These are phyloP conservation scores for Theropithecus gelada DNA, from an alignment of 2,113 vertebrate species.

Conservation along the genomic window DNA sequence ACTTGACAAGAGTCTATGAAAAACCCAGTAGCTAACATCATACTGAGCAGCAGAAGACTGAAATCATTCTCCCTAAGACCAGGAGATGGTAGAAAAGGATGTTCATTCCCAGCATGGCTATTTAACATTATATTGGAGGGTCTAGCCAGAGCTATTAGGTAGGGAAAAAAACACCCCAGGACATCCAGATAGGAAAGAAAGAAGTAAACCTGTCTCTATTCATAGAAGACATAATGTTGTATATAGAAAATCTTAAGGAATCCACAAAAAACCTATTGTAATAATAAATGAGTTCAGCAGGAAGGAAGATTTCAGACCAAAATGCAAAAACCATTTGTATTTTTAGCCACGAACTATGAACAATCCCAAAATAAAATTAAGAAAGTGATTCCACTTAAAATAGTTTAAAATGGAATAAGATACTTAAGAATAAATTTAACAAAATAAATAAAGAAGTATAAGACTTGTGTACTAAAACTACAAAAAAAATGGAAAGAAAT, in stretches of 20 bases:
- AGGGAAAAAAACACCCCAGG: not conserved
- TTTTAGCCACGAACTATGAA: not conserved
- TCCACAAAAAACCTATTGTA: not conserved
- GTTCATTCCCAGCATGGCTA: not conserved
- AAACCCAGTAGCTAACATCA: not conserved
- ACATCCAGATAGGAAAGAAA: not conserved
- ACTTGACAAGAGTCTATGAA: not conserved
- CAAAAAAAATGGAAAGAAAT: not conserved
- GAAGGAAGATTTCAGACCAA: not conserved
- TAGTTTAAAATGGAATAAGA: not conserved
- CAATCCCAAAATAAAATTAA: not conserved
- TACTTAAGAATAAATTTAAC: not conserved
- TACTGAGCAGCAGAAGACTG: not conserved
- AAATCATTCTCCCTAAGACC: not conserved
- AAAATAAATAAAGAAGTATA: not conserved
- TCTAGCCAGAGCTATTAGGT: not conserved
- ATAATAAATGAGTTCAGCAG: not conserved
- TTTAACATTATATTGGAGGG: not conserved
- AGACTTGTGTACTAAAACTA: not conserved
- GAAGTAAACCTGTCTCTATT: not conserved
- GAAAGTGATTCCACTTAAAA: not conserved
- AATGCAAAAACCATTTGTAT: not conserved
- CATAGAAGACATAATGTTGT: not conserved
- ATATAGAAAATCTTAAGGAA: not conserved
- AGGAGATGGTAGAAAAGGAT: not conserved